Conservation (phyloP, 1,140 invertebrate genomes). For the Procambarus virginalis region DNA sequence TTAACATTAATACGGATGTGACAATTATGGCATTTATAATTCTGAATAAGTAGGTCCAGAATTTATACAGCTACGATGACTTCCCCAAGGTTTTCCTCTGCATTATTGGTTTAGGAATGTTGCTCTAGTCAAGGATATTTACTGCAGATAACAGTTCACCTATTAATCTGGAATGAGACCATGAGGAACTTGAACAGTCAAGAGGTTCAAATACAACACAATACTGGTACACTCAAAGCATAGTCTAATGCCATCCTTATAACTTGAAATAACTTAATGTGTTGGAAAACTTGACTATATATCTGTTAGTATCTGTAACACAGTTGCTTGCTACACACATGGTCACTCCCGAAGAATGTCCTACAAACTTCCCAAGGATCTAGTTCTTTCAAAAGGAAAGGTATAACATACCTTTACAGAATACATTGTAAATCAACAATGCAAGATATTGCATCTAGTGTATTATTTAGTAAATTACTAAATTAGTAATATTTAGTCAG, state of each 20-base stretch:
- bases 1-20: neutral
- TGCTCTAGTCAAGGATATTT: neutral
- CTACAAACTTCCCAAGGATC: neutral
- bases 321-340: no score
- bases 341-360: no score
- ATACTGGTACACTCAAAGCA: slow-evolving; percentile 5
- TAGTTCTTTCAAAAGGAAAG: neutral
- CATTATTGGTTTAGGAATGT: neutral
- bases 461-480: neutral
- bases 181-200: neutral
- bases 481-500: no score
- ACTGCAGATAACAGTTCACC: neutral
- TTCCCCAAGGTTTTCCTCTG: neutral
- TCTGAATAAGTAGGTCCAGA: neutral
- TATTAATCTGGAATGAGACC: neutral
- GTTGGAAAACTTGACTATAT: no score
- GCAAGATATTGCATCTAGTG: neutral
- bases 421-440: neutral
- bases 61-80: neutral
- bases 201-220: neutral
- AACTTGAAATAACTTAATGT: no score
- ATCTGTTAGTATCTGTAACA: no score
- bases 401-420: neutral
- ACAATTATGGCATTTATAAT: neutral
- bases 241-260: neutral